Conservation (phyloP, 2,888 invertebrate genomes). For the Noctua janthe region DNA sequence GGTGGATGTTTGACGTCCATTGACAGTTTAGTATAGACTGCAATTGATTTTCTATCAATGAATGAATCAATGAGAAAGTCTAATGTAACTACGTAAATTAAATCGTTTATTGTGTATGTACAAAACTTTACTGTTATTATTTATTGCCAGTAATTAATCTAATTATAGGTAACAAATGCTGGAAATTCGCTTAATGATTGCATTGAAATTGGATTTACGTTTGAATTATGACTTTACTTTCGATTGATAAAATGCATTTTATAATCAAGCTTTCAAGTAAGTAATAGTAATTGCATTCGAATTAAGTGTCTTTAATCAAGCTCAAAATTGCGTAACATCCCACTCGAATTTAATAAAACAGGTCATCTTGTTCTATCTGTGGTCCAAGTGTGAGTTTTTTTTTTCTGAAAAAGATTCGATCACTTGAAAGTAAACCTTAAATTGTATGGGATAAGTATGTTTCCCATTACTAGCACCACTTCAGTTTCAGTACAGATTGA, state of each 20-base stretch:
- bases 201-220: constrained; percentile 1
- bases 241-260: not conserved
- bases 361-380: not conserved
- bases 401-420: not conserved
- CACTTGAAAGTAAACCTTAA: not conserved
- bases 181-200: constrained; percentile 23
- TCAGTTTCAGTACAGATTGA: not conserved
- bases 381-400: not conserved
- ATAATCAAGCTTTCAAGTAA: not conserved
- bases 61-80: not conserved
- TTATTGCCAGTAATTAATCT: constrained; percentile 35
- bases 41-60: not conserved
- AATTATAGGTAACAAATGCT: constrained; percentile 12
- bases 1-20: not conserved
- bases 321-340: not conserved
- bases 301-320: not conserved
- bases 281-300: not conserved
- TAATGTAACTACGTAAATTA: constrained; percentile 4
- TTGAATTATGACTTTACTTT: constrained; percentile 33
- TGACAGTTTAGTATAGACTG: not conserved
- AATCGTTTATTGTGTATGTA: not conserved
- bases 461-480: not conserved
- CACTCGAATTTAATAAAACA: not conserved
- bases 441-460: not conserved
- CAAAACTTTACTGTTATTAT: not conserved